These are phyloP conservation scores for Pantherophis guttatus DNA, from an alignment of 2,113 vertebrate genomes.

Conservation along the genomic window DNA sequence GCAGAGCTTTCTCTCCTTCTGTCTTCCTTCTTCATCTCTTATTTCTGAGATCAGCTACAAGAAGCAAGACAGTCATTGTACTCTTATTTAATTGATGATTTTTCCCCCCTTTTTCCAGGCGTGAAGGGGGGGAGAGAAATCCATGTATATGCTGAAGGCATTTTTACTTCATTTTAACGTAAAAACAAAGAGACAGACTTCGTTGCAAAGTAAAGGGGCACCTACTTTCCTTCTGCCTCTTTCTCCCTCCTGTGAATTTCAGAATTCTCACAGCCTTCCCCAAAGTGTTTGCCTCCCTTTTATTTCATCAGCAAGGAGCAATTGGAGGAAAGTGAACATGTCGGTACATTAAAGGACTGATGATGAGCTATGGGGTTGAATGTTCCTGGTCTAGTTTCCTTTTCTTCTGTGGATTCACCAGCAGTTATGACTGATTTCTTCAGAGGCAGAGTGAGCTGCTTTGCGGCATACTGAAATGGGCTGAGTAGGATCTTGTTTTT, in stretches of 20 bases:
- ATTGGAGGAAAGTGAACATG: background rate
- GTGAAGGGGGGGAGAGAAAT: background rate
- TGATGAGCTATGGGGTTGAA: background rate
- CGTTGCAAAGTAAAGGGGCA: background rate
- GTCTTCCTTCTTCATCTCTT: background rate
- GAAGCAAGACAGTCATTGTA: background rate
- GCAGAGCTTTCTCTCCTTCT: background rate
- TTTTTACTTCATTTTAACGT: background rate
- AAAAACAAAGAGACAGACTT: background rate
- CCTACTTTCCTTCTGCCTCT: background rate
- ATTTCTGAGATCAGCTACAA: background rate
- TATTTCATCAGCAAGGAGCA: background rate
- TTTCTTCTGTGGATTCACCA: background rate
- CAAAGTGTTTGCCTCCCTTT: background rate
- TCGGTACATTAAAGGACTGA: background rate
- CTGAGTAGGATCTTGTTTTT: background rate
- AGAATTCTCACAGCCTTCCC: background rate
- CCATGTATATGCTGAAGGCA: background rate
- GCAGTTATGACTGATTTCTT: background rate
- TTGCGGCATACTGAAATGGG: background rate
- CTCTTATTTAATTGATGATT: background rate
- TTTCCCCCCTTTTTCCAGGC: background rate
- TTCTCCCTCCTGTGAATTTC: background rate
- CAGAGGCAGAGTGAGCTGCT: background rate
- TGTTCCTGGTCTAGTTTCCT: background rate